A percentile compares a stretch with the other conserved stretches of the same genome.
Evolutionary conservation across 2,797 vertebrate species (phyloP).

Genomic region (Kryptopterus vitreolus): DNA sequence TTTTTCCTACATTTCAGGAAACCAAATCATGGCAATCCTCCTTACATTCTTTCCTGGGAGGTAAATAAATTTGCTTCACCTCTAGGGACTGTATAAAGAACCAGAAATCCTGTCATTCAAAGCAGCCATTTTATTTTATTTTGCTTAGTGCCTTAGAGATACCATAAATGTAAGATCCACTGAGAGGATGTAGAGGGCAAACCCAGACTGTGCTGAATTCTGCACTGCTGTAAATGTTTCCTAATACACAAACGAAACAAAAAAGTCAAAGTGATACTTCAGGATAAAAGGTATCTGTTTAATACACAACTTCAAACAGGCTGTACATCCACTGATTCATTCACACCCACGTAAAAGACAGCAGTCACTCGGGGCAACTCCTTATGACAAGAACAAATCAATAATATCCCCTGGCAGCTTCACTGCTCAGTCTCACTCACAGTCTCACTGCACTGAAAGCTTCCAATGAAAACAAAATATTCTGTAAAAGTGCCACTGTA

Average conservation of each 20-base stretch:
- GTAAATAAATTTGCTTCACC: slow-evolving; percentile 3
- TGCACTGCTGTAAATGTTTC: neutral
- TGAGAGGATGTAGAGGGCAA: neutral
- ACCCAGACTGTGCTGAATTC: neutral
- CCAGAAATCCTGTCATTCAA: neutral
- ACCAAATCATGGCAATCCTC: slow-evolving; percentile 16
- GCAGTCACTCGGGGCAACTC: neutral
- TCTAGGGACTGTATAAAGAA: neutral
- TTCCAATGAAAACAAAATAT: neutral
- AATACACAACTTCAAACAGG: neutral
- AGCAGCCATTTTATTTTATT: neutral
- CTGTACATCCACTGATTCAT: slow-evolving; percentile 1
- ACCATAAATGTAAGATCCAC: neutral
- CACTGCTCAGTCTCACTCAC: too few relatives aligned
- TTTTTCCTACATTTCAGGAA: neutral
- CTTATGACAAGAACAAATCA: neutral
- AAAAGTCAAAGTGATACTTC: neutral
- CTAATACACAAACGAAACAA: neutral
- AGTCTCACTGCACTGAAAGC: neutral
- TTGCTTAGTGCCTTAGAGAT: neutral
- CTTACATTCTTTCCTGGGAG: neutral
- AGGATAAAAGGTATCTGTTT: neutral
- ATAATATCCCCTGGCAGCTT: neutral
- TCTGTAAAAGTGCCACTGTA: neutral
- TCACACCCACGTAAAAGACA: slow-evolving; percentile 12